Conservation (phyloP, 2,888 invertebrate species). For the Agrenia bidenticulata region DNA sequence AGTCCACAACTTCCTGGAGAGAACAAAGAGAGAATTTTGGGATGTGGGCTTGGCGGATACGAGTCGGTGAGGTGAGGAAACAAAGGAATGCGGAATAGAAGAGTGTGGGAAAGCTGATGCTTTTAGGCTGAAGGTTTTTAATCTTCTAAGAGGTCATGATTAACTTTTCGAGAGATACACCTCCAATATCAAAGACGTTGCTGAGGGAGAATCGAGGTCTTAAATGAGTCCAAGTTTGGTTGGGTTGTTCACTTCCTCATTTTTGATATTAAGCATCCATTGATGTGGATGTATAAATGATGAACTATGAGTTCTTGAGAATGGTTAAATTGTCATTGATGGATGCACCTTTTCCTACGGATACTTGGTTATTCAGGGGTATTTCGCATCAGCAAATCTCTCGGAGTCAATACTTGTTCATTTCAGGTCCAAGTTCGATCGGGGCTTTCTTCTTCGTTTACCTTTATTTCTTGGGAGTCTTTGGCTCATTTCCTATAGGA, state of each 20-base stretch:
- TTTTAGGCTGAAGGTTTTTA: constrained; percentile 32
- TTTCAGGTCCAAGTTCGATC: background rate
- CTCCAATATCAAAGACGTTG: background rate
- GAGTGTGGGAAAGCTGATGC: constrained; percentile 15
- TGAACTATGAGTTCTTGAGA: no score
- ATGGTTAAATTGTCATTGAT: background rate
- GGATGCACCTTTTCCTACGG: background rate
- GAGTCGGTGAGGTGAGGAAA: background rate
- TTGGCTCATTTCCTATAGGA: background rate
- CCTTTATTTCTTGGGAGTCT: no score
- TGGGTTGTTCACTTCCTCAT: background rate
- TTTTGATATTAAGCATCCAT: constrained; percentile 1
- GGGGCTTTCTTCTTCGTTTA: no score
- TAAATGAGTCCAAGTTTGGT: background rate
- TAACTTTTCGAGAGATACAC: constrained; percentile 34
- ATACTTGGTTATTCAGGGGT: background rate
- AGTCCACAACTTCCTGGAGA: background rate
- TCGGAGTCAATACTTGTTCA: constrained; percentile 4
- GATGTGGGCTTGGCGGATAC: background rate
- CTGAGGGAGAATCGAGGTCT: background rate
- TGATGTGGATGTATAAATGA: background rate
- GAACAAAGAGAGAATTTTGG: constrained; percentile 2
- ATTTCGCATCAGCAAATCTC: constrained; percentile 1
- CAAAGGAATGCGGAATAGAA: background rate
- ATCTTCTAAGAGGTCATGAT: constrained; percentile 38